A percentile compares a stretch with the other conserved stretches of the same genome.
Conservation (phyloP, 2,113 vertebrate genomes). For the Eurypyga helias region DNA sequence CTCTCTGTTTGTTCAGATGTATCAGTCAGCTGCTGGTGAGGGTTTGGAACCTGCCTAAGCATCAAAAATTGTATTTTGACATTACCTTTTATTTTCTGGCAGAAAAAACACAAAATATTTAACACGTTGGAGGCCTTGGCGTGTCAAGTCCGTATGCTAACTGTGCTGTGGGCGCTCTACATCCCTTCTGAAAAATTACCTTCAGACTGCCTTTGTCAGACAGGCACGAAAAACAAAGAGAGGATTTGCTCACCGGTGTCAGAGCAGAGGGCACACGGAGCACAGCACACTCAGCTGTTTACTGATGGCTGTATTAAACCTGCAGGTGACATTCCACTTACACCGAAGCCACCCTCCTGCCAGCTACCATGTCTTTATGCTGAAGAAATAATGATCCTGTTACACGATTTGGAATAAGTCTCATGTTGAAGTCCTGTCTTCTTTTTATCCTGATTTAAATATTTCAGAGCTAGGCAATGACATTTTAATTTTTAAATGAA, state of each 20-base stretch:
- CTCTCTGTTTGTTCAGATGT: not conserved
- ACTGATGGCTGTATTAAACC: not conserved
- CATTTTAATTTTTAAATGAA: not conserved
- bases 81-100: not conserved
- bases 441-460: not conserved
- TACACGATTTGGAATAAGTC: not conserved
- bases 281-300: fast-evolving
- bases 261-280: not conserved
- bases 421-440: not conserved
- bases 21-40: not conserved
- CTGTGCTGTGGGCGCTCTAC: not conserved
- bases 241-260: not conserved
- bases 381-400: not conserved
- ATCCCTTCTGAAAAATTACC: not conserved
- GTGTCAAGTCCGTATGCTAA: not conserved
- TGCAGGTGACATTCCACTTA: not conserved
- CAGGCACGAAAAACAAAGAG: not conserved
- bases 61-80: not conserved
- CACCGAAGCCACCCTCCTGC: not conserved
- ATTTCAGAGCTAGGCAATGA: not conserved
- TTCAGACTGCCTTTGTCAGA: not conserved
- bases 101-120: not conserved
- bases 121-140: not conserved
- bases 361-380: not conserved
- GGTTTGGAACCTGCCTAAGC: not conserved